phyloP scores from a whole-genome alignment of 2,888 invertebrate species.

The Trisateles emortualis region DNA sequence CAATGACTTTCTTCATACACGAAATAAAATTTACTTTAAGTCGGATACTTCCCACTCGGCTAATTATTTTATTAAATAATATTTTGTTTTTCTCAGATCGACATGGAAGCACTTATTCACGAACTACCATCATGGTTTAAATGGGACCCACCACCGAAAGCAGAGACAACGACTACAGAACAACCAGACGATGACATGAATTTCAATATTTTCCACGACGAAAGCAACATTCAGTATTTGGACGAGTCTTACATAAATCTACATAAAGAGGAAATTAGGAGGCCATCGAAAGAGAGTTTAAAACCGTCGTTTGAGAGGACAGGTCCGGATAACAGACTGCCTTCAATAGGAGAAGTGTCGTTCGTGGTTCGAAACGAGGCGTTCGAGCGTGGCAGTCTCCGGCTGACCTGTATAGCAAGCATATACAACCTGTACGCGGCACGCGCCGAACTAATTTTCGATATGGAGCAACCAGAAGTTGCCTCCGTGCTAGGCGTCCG shows the following conservation, averaged over 20 bases:
- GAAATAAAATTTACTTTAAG: no score
- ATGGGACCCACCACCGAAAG: constrained; percentile 79
- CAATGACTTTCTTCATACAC: no score
- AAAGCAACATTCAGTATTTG: constrained; percentile 78
- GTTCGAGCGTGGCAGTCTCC: constrained; percentile 89
- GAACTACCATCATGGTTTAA: constrained; percentile 80
- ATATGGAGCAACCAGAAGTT: constrained; percentile 91
- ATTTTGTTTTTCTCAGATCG: constrained; percentile 67
- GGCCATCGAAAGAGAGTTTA: constrained; percentile 72
- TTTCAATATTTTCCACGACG: constrained; percentile 80
- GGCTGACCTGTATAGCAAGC: constrained; percentile 89
- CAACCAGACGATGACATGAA: constrained; percentile 74
- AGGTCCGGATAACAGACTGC: constrained; percentile 76
- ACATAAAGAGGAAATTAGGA: constrained; percentile 81
- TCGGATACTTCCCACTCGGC: no score
- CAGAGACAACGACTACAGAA: constrained; percentile 78
- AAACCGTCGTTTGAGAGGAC: constrained; percentile 74
- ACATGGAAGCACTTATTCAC: constrained; percentile 75
- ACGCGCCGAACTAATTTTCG: constrained; percentile 88
- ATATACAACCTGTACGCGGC: constrained; percentile 90
- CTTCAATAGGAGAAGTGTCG: constrained; percentile 83
- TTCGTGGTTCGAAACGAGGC: constrained; percentile 88
- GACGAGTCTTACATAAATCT: constrained; percentile 81
- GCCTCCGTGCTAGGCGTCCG: constrained; percentile 91
- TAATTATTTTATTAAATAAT: constrained; percentile 30